phyloP scores from a whole-genome alignment of 2,888 invertebrate species.

The Trissonchulus sp. region DNA sequence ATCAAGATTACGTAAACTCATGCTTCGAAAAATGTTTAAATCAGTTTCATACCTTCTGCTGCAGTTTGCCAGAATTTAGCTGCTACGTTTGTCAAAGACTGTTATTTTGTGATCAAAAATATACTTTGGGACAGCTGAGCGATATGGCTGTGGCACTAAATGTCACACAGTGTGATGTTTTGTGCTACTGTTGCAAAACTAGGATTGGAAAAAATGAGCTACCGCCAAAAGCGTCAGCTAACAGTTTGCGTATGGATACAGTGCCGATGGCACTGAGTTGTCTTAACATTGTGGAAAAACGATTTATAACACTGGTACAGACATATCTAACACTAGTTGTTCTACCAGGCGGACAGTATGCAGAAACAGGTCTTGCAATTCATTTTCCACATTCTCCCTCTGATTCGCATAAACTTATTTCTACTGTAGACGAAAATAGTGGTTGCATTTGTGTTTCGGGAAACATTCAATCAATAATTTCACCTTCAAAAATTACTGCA shows the following conservation, averaged over 20 bases:
- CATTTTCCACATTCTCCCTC: background rate
- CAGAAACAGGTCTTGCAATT: background rate
- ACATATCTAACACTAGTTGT: conserved; percentile 9
- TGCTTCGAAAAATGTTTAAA: background rate
- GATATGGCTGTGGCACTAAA: background rate
- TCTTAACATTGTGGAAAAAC: conserved; percentile 7
- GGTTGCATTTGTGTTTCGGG: background rate
- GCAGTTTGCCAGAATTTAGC: background rate
- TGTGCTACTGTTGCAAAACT: background rate
- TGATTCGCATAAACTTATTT: background rate
- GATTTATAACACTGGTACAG: background rate
- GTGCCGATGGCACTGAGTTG: no score
- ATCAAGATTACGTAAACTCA: no score
- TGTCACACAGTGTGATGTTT: background rate
- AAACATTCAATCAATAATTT: background rate
- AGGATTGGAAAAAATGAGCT: background rate
- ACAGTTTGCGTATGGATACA: background rate
- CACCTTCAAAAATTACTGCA: background rate
- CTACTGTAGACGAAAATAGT: background rate
- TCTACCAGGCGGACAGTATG: background rate
- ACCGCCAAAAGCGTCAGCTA: background rate
- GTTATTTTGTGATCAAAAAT: background rate
- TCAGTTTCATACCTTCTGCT: background rate
- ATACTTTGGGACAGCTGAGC: conserved; percentile 2
- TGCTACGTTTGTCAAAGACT: background rate